These are phyloP conservation scores for Sesia apiformis DNA, from an alignment of 2,888 invertebrate genomes.

Conservation along the genomic window DNA sequence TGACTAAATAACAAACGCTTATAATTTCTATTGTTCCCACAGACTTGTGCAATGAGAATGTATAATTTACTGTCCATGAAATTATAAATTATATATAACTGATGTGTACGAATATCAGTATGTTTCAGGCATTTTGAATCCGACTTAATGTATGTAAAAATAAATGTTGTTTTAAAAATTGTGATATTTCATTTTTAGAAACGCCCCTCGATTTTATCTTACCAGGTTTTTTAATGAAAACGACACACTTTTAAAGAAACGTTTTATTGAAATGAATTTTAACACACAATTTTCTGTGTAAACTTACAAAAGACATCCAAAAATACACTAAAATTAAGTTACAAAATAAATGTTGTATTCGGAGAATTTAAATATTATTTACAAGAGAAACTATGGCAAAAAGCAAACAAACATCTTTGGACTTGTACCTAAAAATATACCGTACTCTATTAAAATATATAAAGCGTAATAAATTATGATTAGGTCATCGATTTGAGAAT, in stretches of 20 bases:
- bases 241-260: not conserved
- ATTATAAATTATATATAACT: conserved; percentile 64
- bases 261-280: not conserved
- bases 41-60: conserved; percentile 48
- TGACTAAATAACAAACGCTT: conserved; percentile 51
- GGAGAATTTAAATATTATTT: not conserved
- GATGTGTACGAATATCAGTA: conserved; percentile 72
- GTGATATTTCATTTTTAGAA: conserved; percentile 52
- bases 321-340: no score
- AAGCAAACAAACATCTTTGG: conserved; percentile 42
- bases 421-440: conserved; percentile 8
- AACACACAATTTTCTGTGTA: not conserved
- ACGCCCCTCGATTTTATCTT: conserved; percentile 1
- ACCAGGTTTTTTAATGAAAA: not conserved
- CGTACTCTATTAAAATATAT: no score
- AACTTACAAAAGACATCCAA: not conserved
- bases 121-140: conserved; percentile 74
- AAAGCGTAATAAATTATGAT: no score
- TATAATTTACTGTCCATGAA: conserved; percentile 69
- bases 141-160: conserved; percentile 75
- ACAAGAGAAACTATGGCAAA: conserved; percentile 33
- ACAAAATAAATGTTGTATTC: no score
- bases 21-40: conserved; percentile 48
- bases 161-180: conserved; percentile 74
- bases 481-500: no score